Evolutionary conservation across 1,140 invertebrate genomes (phyloP).

Genomic region (Laodelphax striatellus): DNA sequence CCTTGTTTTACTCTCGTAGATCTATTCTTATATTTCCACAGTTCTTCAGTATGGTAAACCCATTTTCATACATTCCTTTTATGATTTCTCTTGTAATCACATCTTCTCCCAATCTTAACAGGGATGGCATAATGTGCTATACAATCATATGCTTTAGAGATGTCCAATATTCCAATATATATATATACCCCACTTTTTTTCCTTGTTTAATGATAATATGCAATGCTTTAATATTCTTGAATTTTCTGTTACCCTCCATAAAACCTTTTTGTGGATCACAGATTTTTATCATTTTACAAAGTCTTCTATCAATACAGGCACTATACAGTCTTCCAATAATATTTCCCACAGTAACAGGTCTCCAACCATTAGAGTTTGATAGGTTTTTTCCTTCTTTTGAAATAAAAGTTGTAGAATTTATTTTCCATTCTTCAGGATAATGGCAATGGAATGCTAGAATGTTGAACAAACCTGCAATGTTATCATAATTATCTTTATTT

Average conservation of each 20-base stretch:
- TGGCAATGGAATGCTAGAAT: neutral
- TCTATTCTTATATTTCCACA: too few relatives aligned
- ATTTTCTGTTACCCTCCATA: constrained; percentile 16
- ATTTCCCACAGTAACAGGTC: constrained; percentile 22
- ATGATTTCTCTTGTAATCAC: neutral
- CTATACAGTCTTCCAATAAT: constrained; percentile 15
- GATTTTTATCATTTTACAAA: neutral
- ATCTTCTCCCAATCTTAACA: neutral
- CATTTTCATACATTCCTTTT: neutral
- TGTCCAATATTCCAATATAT: too few relatives aligned
- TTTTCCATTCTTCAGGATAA: constrained; percentile 15
- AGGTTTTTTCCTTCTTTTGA: constrained; percentile 21
- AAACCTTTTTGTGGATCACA: constrained; percentile 20
- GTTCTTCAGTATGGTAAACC: neutral
- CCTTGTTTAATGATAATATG: neutral
- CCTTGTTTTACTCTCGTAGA: constrained; percentile 29
- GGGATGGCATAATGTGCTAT: constrained; percentile 26
- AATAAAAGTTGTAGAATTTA: constrained; percentile 21
- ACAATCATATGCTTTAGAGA: constrained; percentile 24
- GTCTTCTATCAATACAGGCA: constrained; percentile 1
- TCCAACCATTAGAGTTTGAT: constrained; percentile 9
- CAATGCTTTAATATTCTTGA: constrained; percentile 14
- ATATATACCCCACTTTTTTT: constrained; percentile 5
- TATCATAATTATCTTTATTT: neutral
- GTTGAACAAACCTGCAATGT: constrained; percentile 13